Base-by-base conservation (phyloP, 2,797 vertebrate species). In the Ciconia nigra region DNA sequence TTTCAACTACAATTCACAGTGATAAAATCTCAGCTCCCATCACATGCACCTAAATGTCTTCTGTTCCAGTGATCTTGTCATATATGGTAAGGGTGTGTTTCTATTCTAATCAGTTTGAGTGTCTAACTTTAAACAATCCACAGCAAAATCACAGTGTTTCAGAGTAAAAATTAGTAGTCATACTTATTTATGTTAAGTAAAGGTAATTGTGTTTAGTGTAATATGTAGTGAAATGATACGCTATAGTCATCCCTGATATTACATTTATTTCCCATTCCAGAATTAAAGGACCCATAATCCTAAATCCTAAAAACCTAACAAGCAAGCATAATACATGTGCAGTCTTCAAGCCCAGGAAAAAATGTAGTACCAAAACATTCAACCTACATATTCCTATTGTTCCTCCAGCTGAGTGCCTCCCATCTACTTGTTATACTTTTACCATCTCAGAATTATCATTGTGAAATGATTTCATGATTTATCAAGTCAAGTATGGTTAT, bases 401-500 rank as follows among this genome's bases (percentile, higher is more conserved):
- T 69, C 21, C 41, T 16, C 22, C 21, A 63, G 51, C 44, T 91
- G 63, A 83, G 29, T 61, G 15, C 28, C 9, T 94, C 25, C n/a
- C 29, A 51, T 58, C 21, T 58, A 24, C 25, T 89, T 46, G 8
- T 51, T 80, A 47, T 13, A 59, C 6, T 89, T 95, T 54, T 39
- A 69, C 20, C n/a, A 35, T 67, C 16, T 61, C 69, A 42, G 24
- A 84, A 31, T 83, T 86, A 82, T 41, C 78, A 82, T 16, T 78
- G 31, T 73, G 55, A 92, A 94, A 89, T 41, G 17, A 87, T 89
- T 97, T 95, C 42, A 57, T 82, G 44, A 42, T 29, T 97, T 94
- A 93, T 29, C 55, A 67, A 91, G 76, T 76, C 74, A 63, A 88
- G 51, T 79, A 88, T 66, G 69, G 95, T 35, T 58, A 72, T 76